Conservation (phyloP, 2,888 invertebrate species). For the Mayetiola destructor region DNA sequence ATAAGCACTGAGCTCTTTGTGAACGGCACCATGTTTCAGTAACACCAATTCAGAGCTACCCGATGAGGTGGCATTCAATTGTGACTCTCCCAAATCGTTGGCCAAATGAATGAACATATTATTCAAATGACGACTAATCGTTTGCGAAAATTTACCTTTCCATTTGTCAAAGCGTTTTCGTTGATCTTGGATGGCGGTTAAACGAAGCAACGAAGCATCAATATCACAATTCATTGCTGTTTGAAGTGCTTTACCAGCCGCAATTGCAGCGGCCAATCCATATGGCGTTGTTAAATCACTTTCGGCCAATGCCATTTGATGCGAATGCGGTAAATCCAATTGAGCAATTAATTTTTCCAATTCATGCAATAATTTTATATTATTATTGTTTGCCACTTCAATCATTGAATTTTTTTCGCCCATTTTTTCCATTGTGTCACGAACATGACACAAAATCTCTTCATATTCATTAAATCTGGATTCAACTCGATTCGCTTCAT, state of each 20-base stretch:
- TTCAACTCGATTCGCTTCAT: constrained; percentile 59
- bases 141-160: constrained; percentile 63
- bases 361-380: constrained; percentile 61
- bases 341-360: constrained; percentile 62
- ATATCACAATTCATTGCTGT: constrained; percentile 57
- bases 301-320: constrained; percentile 53
- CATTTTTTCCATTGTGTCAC: constrained; percentile 80
- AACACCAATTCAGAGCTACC: constrained; percentile 44
- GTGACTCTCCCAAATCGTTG: constrained; percentile 54
- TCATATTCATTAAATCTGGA: constrained; percentile 63
- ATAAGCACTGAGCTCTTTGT: constrained; percentile 74
- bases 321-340: constrained; percentile 51
- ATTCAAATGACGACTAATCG: constrained; percentile 78
- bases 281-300: constrained; percentile 53
- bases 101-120: constrained; percentile 90
- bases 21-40: constrained; percentile 64
- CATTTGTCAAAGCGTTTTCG: constrained; percentile 61
- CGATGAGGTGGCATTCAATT: constrained; percentile 25
- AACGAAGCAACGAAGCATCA: constrained; percentile 45
- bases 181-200: constrained; percentile 71
- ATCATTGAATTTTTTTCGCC: constrained; percentile 80
- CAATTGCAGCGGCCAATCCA: constrained; percentile 47
- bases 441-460: constrained; percentile 65
- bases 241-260: constrained; percentile 58
- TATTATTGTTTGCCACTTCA: constrained; percentile 73